These are phyloP conservation scores for Ennomos erosarius DNA, from an alignment of 2,888 invertebrate species.

Conservation along the genomic window DNA sequence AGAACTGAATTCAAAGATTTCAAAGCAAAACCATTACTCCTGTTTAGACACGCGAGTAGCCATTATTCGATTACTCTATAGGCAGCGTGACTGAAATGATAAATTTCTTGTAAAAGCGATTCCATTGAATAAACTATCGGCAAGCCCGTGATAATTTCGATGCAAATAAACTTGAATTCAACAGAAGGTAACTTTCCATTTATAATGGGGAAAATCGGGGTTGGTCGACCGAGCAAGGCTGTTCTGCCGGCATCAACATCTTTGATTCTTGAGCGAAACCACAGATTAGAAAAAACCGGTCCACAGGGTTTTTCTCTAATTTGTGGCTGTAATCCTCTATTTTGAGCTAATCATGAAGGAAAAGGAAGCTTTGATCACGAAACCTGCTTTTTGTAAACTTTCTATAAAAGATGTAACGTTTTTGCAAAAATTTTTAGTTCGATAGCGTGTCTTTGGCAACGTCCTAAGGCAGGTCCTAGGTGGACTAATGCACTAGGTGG, in stretches of 20 bases:
- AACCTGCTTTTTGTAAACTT: too few relatives aligned
- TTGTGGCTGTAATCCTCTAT: too few relatives aligned
- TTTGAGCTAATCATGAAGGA: too few relatives aligned
- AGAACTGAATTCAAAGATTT: slow-evolving; percentile 4
- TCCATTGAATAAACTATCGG: slow-evolving; percentile 35
- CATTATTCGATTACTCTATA: slow-evolving; percentile 16
- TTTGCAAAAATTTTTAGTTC: too few relatives aligned
- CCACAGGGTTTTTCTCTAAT: too few relatives aligned
- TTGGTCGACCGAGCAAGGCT: slow-evolving; percentile 43
- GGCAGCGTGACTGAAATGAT: slow-evolving; percentile 33
- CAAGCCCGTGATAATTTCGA: slow-evolving; percentile 37
- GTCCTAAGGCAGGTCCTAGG: too few relatives aligned
- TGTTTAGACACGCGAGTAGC: slow-evolving; percentile 1
- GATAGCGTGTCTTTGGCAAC: too few relatives aligned
- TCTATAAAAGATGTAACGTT: too few relatives aligned
- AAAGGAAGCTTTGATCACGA: too few relatives aligned
- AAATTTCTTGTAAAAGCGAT: slow-evolving; percentile 36
- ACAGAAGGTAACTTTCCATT: slow-evolving; percentile 50
- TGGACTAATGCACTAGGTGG: too few relatives aligned
- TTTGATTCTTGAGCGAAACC: slow-evolving; percentile 6
- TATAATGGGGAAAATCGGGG: slow-evolving; percentile 52
- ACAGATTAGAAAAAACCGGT: too few relatives aligned
- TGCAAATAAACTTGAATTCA: slow-evolving; percentile 44
- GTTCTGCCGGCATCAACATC: slow-evolving; percentile 30
- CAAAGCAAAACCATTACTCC: slow-evolving; percentile 1